phyloP scores from a whole-genome alignment of 2,888 invertebrate genomes.

The Campoplex nolae region DNA sequence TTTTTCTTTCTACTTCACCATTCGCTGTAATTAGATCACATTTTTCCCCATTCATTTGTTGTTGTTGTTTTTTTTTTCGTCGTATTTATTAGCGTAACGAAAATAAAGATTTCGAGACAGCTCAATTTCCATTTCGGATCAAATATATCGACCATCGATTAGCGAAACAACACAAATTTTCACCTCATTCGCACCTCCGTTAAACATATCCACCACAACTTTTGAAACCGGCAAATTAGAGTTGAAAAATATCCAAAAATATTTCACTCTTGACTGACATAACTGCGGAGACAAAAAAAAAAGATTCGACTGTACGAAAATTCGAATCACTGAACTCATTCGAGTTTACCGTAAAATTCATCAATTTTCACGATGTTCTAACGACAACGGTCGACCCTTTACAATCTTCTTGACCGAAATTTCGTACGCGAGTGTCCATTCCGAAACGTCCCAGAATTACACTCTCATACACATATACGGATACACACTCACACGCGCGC shows the following conservation, averaged over 20 bases:
- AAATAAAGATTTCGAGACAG: neutral
- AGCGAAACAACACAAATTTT: neutral
- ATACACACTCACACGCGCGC: neutral
- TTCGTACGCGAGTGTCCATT: constrained; percentile 40
- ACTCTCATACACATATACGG: neutral
- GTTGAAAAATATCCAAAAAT: neutral
- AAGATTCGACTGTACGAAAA: neutral
- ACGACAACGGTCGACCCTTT: no score
- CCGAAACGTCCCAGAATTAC: constrained; percentile 20
- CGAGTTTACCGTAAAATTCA: neutral
- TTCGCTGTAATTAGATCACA: constrained; percentile 6
- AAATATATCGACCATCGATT: neutral
- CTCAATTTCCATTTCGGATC: neutral
- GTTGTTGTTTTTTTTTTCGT: constrained; percentile 12
- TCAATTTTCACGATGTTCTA: no score
- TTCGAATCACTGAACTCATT: neutral
- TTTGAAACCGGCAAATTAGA: neutral
- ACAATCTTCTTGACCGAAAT: neutral
- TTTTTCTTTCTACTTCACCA: constrained; percentile 5
- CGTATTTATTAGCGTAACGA: neutral
- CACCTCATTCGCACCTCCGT: neutral
- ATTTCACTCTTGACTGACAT: no score
- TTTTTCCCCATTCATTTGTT: constrained; percentile 17
- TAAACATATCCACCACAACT: neutral
- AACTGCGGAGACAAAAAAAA: neutral